Percentiles rank a stretch among this genome's conserved stretches.
Conservation (phyloP, 1,140 invertebrate species). For the Teleopsis dalmanni region DNA sequence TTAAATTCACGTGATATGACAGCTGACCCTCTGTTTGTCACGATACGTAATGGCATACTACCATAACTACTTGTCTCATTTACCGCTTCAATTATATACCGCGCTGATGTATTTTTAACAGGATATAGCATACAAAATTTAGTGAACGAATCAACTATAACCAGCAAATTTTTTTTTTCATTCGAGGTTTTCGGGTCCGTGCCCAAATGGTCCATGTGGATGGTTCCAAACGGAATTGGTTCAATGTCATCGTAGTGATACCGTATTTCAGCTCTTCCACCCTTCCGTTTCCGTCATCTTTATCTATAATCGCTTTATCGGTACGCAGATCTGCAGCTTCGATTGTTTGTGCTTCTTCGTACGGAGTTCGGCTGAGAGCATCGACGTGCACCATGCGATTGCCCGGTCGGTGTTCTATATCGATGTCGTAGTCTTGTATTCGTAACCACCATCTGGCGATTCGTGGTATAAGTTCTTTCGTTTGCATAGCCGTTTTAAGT, state of each 20-base stretch:
- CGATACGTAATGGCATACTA: constrained; percentile 21
- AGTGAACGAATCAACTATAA: constrained; percentile 24
- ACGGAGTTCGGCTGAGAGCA: constrained; percentile 1
- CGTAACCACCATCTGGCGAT: constrained; percentile 1
- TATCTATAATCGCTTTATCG: not conserved
- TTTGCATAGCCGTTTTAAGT: constrained; percentile 32
- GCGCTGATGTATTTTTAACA: constrained; percentile 18
- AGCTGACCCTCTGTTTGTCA: constrained; percentile 30
- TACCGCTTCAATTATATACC: constrained; percentile 10
- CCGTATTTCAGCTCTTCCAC: not conserved
- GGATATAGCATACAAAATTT: constrained; percentile 21
- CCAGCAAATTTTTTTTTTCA: constrained; percentile 22
- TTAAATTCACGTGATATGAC: constrained; percentile 26
- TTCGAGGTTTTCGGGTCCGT: constrained; percentile 18
- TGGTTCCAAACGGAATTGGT: constrained; percentile 11
- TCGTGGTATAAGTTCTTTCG: constrained; percentile 18
- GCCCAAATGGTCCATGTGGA: constrained; percentile 22
- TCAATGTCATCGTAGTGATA: constrained; percentile 7
- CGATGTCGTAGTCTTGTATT: not conserved
- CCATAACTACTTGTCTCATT: not conserved
- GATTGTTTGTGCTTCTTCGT: not conserved
- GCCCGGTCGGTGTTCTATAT: not conserved
- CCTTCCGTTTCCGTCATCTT: not conserved
- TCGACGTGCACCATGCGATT: constrained; percentile 2
- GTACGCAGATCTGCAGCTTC: not conserved